Percentiles rank a stretch among this genome's conserved stretches.
Evolutionary conservation across 2,888 invertebrate species (phyloP).

Genomic region (Deroplatys truncata): DNA sequence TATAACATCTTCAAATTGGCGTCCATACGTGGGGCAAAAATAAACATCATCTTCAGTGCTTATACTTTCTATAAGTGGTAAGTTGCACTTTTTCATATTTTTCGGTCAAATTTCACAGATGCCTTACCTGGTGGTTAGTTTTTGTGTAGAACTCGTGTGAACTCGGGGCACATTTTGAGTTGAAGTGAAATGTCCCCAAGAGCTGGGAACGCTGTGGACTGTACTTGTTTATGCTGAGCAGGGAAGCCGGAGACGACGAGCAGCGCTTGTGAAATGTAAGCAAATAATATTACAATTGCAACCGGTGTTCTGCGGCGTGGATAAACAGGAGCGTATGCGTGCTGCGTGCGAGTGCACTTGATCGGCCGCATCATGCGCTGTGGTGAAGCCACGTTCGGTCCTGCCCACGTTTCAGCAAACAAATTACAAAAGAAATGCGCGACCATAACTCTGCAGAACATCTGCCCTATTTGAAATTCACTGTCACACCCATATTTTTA

Average conservation of each 20-base stretch:
- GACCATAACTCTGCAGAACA: background rate
- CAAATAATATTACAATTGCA: background rate
- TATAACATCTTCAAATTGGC: no score
- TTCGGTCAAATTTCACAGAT: no score
- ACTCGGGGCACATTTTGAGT: no score
- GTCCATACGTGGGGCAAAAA: no score
- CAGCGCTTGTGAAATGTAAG: background rate
- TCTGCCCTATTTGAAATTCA: background rate
- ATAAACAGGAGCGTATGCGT: background rate
- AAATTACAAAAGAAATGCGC: background rate
- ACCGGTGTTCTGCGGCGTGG: background rate
- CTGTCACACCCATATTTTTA: background rate
- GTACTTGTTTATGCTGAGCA: background rate
- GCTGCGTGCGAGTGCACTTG: background rate
- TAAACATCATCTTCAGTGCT: no score
- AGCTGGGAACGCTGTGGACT: background rate
- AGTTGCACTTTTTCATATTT: no score
- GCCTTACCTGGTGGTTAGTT: no score
- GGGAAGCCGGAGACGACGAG: background rate
- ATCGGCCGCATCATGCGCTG: background rate
- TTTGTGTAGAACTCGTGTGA: no score
- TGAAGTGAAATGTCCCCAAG: no score
- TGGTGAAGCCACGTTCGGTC: no score
- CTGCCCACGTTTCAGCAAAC: no score
- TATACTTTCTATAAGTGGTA: no score